phyloP scores from a whole-genome alignment of 2,888 invertebrate species.

The Aphrophora alni region DNA sequence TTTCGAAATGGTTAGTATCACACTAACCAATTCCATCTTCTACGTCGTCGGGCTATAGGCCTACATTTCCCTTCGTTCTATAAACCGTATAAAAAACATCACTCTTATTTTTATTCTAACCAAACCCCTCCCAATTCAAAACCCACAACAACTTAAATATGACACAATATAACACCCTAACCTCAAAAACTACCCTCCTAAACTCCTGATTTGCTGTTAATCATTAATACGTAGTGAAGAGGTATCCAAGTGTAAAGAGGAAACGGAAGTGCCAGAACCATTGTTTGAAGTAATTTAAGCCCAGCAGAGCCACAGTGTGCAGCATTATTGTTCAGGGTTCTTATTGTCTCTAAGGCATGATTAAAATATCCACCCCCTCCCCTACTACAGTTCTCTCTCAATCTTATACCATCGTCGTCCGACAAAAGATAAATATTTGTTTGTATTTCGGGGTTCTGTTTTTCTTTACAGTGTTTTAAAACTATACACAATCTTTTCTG shows the following conservation, averaged over 20 bases:
- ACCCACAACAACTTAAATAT: too few species aligned
- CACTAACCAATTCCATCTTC: too few species aligned
- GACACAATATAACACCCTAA: too few species aligned
- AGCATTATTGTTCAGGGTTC: neutral
- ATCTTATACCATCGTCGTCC: neutral
- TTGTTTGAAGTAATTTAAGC: neutral
- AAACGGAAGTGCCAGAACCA: neutral
- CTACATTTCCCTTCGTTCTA: too few species aligned
- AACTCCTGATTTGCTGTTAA: neutral
- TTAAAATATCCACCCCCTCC: neutral
- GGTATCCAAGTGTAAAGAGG: neutral
- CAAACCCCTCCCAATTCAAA: too few species aligned
- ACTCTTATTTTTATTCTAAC: too few species aligned
- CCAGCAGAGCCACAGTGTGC: neutral
- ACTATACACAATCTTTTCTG: too few species aligned
- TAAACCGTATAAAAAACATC: too few species aligned
- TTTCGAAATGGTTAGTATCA: too few species aligned
- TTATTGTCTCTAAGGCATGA: neutral
- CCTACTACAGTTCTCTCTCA: too few species aligned
- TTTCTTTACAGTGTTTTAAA: neutral
- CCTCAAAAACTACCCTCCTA: too few species aligned
- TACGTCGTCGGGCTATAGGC: too few species aligned
- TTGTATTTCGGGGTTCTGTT: neutral
- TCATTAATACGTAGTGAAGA: neutral
- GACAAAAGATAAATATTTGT: neutral